Evolutionary conservation across 2,797 vertebrate genomes (phyloP), one percentile per base, ranked within the genome.

Genomic region (Typhlichthys subterraneus): DNA sequence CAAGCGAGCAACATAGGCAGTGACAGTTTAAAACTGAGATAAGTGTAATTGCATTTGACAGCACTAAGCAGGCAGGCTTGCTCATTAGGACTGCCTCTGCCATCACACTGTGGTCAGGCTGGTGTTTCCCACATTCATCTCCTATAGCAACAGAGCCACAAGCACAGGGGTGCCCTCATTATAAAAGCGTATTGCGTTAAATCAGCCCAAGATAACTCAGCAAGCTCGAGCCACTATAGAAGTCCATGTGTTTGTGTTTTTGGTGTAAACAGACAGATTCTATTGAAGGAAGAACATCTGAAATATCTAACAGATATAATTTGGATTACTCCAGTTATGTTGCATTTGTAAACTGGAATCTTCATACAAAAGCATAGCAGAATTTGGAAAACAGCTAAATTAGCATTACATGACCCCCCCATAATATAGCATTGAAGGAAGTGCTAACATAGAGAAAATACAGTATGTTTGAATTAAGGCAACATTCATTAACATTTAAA

Each of bases 161-260:
- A 81, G 75, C 83, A 77, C 77, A 68, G 72, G 61, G 70, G 85
- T 72, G 78, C 79, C 67, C 86, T 90, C 89, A 88, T 90, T 90
- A 89, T 63, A 72, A 31, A n/a, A 77, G 75, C 77, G 78, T 71
- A 82, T 74, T 84, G 77, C 80, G 38, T 88, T 85, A 77, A 88
- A 84, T 83, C 79, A 75, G 70, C 61, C 77, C 72, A 82, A 76
- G 75, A 66, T 76, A 69, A 69, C 82, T 72, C 77, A 67, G 67
- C 19, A 69, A 67, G 65, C 71, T 82, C 80, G 83, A 82, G 56
- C 56, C 14, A 68, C 53, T 84, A 79, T 80, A 87, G 81, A 87
- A 70, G 75, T 70, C 48, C 64, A 57, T 48, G 70, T 65, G 49
- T 81, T 77, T 76, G 45, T 65, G 61, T 66, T 73, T 65, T 63